Conservation (phyloP, 2,888 invertebrate genomes). For the Bellardia bayeri region DNA sequence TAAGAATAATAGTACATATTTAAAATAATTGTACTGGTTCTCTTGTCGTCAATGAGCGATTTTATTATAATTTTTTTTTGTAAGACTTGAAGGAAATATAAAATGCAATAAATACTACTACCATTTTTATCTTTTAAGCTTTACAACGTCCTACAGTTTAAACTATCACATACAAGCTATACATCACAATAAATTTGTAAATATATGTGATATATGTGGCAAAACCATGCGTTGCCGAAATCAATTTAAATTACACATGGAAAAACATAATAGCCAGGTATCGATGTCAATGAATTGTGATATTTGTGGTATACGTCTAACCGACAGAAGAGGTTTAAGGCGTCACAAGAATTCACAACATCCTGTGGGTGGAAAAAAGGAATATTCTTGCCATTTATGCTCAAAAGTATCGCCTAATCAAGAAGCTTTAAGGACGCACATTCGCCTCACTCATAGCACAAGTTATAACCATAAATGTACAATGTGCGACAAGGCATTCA, state of each 20-base stretch:
- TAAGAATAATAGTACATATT: too few species aligned
- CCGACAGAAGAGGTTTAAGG: slow-evolving; percentile 79
- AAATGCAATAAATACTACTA: too few species aligned
- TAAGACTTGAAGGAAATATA: too few species aligned
- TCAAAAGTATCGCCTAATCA: slow-evolving; percentile 81
- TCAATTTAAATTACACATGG: slow-evolving; percentile 80
- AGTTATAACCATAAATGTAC: slow-evolving; percentile 81
- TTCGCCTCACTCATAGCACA: slow-evolving; percentile 81
- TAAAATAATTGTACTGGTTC: too few species aligned
- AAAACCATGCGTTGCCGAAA: slow-evolving; percentile 79
- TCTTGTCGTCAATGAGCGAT: too few species aligned
- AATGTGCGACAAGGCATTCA: slow-evolving; percentile 83
- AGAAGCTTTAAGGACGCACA: slow-evolving; percentile 81
- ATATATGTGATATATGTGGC: slow-evolving; percentile 81
- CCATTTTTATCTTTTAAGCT: slow-evolving; percentile 67
- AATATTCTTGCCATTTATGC: slow-evolving; percentile 81
- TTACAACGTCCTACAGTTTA: slow-evolving; percentile 79
- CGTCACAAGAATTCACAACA: slow-evolving; percentile 81
- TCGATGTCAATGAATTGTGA: slow-evolving; percentile 80
- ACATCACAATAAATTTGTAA: slow-evolving; percentile 80
- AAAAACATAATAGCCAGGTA: slow-evolving; percentile 79
- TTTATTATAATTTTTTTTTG: too few species aligned
- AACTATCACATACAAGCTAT: slow-evolving; percentile 80
- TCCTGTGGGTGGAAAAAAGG: slow-evolving; percentile 78
- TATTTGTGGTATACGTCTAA: slow-evolving; percentile 81